Base-by-base conservation (phyloP, 2,113 vertebrate species). In the Phasianus colchicus region DNA sequence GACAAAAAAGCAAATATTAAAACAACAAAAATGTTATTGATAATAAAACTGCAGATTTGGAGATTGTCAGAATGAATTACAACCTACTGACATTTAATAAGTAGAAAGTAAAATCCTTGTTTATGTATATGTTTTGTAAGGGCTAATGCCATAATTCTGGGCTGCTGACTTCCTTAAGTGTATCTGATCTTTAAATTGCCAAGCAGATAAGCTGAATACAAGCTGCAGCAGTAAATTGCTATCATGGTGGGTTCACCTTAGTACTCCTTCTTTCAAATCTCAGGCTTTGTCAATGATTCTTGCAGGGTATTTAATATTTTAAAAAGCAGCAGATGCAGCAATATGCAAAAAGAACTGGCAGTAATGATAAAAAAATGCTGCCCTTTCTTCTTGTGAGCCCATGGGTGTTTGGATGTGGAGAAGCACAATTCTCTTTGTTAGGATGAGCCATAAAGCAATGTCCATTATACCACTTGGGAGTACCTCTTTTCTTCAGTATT, bases 271-370 rank as follows among this genome's bases (percentile, higher is more conserved):
- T 96, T 83, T 95, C 70, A 94, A 89, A 88, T 95, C 61, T 86
- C 18, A 38, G 77, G 73, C 70, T 96, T 86, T 83, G 79, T 93
- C 76, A 91, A 38, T 90, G 13, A 94, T 95, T 96, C 42, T 96
- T 97, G 82, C 52, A 74, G 82, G 45, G 61, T 89, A 45, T 89
- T 96, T 92, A 96, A 95, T 96, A 96, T 94, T 97, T 97, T 93
- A 86, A 86, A 87, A 94, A 93, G 66, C 80, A 75, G 60, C 40
- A 75, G 24, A 74, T 96, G 22, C 58, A 92, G 75, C 61, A 83
- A 45, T 89, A 84, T 43, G 32, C 81, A 50, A 75, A 84, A 65
- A 40, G 24, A 69, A 5, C 32, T 19, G 43, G 86, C 30, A 82
- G 18, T 18, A 67, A 77, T 88, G 80, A 84, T 45, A 7, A 50